A percentile compares a stretch with the other conserved stretches of the same genome.
Conservation (phyloP, 2,888 invertebrate genomes). For the Parnassius glacialis region DNA sequence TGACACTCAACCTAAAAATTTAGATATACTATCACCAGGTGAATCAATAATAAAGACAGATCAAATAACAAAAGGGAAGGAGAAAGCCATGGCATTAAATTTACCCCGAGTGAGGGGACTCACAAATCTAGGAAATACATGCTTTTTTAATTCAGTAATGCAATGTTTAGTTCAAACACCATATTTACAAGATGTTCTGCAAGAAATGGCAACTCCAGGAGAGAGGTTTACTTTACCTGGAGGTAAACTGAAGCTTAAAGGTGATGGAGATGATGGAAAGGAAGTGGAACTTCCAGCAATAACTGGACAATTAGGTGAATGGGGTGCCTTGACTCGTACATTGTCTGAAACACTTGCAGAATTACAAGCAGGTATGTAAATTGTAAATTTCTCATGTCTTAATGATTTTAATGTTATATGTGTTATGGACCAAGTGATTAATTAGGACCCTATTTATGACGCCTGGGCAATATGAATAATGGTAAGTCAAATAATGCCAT, state of each 20-base stretch:
- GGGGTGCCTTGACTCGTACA: slow-evolving; percentile 84
- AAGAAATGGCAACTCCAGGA: slow-evolving; percentile 85
- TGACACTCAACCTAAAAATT: slow-evolving; percentile 32
- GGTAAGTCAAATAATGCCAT: too few species aligned
- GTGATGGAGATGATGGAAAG: slow-evolving; percentile 63
- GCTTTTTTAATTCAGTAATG: slow-evolving; percentile 98
- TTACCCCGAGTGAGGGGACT: slow-evolving; percentile 88
- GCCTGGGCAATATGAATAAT: too few species aligned
- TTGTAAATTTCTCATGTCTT: neutral
- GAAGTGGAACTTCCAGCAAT: slow-evolving; percentile 83
- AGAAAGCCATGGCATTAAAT: slow-evolving; percentile 53
- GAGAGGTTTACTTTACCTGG: slow-evolving; percentile 87
- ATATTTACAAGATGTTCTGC: slow-evolving; percentile 85
- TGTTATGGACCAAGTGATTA: too few species aligned
- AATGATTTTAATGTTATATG: too few species aligned
- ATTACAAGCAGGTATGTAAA: slow-evolving; percentile 79
- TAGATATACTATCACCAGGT: slow-evolving; percentile 45
- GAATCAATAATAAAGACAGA: slow-evolving; percentile 51
- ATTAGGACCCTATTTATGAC: too few species aligned
- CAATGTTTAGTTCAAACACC: slow-evolving; percentile 95
- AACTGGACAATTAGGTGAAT: slow-evolving; percentile 84
- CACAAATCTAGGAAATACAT: slow-evolving; percentile 96
- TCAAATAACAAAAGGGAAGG: slow-evolving; percentile 53
- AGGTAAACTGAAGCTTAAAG: slow-evolving; percentile 80
- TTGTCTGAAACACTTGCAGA: slow-evolving; percentile 86